phyloP scores from a whole-genome alignment of 2,888 invertebrate species.

The Plagodis dolabraria region DNA sequence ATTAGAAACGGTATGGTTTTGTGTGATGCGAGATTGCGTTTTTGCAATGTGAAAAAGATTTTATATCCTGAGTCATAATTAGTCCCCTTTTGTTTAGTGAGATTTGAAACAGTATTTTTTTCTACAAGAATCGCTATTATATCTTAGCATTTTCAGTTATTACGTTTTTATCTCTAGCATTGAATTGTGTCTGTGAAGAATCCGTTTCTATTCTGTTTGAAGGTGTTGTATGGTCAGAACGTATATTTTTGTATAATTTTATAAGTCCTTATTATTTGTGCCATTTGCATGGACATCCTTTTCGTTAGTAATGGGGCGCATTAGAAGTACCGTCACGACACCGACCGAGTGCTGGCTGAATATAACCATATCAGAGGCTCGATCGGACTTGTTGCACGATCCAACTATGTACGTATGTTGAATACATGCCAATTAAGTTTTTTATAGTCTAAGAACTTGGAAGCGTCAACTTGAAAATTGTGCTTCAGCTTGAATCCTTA shows the following conservation, averaged over 20 bases:
- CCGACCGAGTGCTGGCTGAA: conserved; percentile 40
- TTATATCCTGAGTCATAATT: conserved; percentile 6
- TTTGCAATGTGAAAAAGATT: conserved; percentile 18
- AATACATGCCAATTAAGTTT: conserved; percentile 24
- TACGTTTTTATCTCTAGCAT: too few relatives aligned
- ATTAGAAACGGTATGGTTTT: conserved; percentile 62
- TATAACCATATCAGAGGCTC: conserved; percentile 56
- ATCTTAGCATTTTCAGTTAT: too few relatives aligned
- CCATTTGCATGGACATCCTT: conserved; percentile 29
- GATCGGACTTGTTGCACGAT: conserved; percentile 43
- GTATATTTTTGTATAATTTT: too few relatives aligned
- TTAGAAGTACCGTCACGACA: conserved; percentile 69
- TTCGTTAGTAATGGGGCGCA: conserved; percentile 47
- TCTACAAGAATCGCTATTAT: too few relatives aligned
- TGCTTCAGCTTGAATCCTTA: too few relatives aligned
- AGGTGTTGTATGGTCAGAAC: too few relatives aligned
- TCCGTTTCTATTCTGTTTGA: too few relatives aligned
- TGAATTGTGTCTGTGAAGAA: too few relatives aligned
- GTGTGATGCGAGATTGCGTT: conserved; percentile 27
- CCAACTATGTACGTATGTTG: conserved; percentile 16
- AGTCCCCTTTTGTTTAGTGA: background rate
- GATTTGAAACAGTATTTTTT: too few relatives aligned
- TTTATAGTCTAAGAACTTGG: conserved; percentile 5
- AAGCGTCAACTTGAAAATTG: conserved; percentile 6
- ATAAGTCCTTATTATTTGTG: conserved; percentile 16